These are phyloP conservation scores for Oligia fasciuncula DNA, from an alignment of 2,888 invertebrate genomes.

Conservation along the genomic window DNA sequence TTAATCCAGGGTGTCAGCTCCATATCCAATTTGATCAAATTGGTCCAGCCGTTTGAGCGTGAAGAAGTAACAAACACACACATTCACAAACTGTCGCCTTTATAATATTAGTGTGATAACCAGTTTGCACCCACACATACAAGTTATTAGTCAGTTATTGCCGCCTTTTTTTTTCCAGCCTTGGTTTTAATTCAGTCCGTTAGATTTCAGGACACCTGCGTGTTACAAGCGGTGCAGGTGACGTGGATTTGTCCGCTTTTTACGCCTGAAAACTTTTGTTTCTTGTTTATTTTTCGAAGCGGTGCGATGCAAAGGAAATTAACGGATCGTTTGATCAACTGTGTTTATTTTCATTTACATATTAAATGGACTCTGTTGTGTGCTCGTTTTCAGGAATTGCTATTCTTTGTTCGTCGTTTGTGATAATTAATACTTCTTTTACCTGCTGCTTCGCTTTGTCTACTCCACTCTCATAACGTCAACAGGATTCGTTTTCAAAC, in stretches of 20 bases:
- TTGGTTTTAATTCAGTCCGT: slow-evolving; percentile 5
- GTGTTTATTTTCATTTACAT: slow-evolving; percentile 19
- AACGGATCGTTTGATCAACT: slow-evolving; percentile 11
- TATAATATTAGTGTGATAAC: no score
- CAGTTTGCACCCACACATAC: no score
- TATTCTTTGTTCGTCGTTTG: not conserved
- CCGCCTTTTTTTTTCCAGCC: not conserved
- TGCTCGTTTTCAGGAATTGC: slow-evolving; percentile 1
- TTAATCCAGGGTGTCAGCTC: no score
- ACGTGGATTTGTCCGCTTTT: slow-evolving; percentile 25
- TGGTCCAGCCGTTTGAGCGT: no score
- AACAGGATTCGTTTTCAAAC: not conserved
- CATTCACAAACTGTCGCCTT: no score
- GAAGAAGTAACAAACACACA: no score
- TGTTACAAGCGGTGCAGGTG: slow-evolving; percentile 22
- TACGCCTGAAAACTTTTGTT: slow-evolving; percentile 7
- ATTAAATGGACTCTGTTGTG: slow-evolving; percentile 5
- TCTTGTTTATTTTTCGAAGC: slow-evolving; percentile 4
- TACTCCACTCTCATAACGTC: no score
- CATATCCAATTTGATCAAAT: no score
- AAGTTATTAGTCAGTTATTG: not conserved
- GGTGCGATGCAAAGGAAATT: not conserved
- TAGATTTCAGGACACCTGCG: slow-evolving; percentile 14
- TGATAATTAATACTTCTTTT: not conserved
- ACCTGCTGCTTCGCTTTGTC: not conserved